Percentiles rank a stretch among this genome's conserved stretches.
phyloP scores from a whole-genome alignment of 2,888 invertebrate species.

The Tinea trinotella region DNA sequence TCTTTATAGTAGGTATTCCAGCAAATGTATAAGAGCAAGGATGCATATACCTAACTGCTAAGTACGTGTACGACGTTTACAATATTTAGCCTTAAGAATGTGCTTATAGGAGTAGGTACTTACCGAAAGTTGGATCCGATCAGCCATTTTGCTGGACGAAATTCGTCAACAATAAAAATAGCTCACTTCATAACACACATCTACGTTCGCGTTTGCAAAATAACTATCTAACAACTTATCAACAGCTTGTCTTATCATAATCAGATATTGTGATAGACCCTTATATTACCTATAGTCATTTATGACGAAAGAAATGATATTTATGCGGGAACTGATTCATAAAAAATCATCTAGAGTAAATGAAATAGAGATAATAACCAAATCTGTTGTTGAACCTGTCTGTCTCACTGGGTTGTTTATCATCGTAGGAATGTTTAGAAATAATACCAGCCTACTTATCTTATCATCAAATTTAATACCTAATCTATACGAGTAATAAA shows the following conservation, averaged over 20 bases:
- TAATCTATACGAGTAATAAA: too few relatives aligned
- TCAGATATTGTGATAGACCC: slow-evolving; percentile 24
- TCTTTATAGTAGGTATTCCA: too few relatives aligned
- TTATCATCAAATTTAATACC: background rate
- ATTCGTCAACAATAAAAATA: slow-evolving; percentile 31
- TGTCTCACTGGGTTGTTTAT: background rate
- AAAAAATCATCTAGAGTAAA: background rate
- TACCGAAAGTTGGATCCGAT: slow-evolving; percentile 49
- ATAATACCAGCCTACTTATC: too few relatives aligned
- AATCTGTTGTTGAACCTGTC: background rate
- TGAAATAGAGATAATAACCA: background rate
- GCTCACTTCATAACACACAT: slow-evolving; percentile 30
- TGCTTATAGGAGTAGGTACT: slow-evolving; percentile 36
- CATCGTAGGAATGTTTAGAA: background rate
- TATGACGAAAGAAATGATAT: background rate
- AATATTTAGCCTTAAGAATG: too few relatives aligned
- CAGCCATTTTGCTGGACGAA: slow-evolving; percentile 47
- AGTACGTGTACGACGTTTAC: too few relatives aligned
- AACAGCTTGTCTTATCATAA: slow-evolving; percentile 40
- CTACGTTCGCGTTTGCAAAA: slow-evolving; percentile 26
- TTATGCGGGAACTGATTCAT: background rate
- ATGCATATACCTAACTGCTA: too few relatives aligned
- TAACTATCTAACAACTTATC: slow-evolving; percentile 47
- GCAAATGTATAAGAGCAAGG: too few relatives aligned
- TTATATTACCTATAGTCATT: background rate